Percentiles rank a stretch among this genome's conserved stretches.
Evolutionary conservation across 2,113 vertebrate genomes (phyloP).

Genomic region (Nettapus auritus): DNA sequence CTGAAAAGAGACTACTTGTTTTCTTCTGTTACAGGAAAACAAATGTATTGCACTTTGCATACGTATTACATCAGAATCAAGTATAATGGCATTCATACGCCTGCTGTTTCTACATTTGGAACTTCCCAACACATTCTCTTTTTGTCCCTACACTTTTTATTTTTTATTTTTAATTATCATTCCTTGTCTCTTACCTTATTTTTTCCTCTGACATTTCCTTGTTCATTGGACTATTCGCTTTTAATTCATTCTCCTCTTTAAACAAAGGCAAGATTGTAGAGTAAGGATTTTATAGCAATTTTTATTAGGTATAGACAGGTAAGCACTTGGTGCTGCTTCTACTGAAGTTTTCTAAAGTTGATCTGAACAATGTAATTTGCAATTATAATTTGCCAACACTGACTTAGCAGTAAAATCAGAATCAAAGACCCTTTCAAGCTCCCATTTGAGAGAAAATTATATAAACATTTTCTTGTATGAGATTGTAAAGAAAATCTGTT

Average conservation of each 20-base stretch:
- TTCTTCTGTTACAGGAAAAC: background rate
- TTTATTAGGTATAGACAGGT: accelerated
- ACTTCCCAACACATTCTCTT: background rate
- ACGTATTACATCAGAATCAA: background rate
- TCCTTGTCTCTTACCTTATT: background rate
- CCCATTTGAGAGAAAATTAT: background rate
- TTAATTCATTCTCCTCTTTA: background rate
- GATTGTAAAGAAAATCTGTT: background rate
- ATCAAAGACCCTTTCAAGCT: background rate
- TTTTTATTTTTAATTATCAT: background rate
- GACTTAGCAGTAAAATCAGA: background rate
- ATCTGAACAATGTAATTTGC: background rate
- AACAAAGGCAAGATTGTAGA: background rate
- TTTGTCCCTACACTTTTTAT: background rate
- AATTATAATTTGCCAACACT: background rate
- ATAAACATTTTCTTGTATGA: background rate
- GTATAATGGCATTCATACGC: background rate
- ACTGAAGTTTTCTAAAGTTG: background rate
- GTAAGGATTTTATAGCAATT: background rate
- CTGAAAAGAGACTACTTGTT: background rate
- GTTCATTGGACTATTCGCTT: background rate
- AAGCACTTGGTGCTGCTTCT: background rate
- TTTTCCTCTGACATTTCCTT: accelerated
- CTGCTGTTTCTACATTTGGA: background rate
- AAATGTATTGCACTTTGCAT: background rate